These are phyloP conservation scores for Aptenodytes forsteri DNA, from an alignment of 2,113 vertebrate genomes.

Conservation along the genomic window DNA sequence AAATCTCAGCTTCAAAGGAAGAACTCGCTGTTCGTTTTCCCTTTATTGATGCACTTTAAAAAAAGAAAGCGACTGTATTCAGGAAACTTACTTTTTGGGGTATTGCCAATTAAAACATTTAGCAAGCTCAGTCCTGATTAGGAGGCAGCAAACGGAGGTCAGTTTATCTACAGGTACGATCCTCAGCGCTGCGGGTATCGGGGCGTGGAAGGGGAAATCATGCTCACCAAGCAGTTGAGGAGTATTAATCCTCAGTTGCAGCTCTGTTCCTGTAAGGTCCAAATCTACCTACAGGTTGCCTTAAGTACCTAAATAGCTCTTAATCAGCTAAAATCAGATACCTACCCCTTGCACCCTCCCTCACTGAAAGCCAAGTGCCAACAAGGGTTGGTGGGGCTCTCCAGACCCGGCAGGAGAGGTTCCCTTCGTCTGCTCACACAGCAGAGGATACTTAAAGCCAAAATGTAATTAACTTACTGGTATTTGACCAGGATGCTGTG, in stretches of 20 bases:
- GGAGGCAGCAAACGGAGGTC: not conserved
- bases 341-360: not conserved
- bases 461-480: not conserved
- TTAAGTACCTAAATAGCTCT: not conserved
- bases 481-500: constrained; percentile 17
- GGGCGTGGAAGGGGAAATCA: not conserved
- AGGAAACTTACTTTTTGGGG: not conserved
- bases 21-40: accelerated
- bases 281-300: not conserved
- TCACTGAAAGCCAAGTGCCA: not conserved
- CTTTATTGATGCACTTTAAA: not conserved
- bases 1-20: not conserved
- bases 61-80: not conserved
- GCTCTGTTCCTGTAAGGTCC: not conserved
- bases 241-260: not conserved
- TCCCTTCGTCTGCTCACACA: not conserved
- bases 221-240: accelerated
- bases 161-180: not conserved
- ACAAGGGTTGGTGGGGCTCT: not conserved
- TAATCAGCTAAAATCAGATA: not conserved
- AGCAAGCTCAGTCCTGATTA: not conserved
- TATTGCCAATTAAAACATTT: not conserved
- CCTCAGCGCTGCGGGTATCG: accelerated
- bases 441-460: not conserved
- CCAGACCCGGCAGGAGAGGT: accelerated